Percentiles rank a stretch among this genome's conserved stretches.
Evolutionary conservation across 2,888 invertebrate species (phyloP).

Genomic region (Acanthosepion esculentum): DNA sequence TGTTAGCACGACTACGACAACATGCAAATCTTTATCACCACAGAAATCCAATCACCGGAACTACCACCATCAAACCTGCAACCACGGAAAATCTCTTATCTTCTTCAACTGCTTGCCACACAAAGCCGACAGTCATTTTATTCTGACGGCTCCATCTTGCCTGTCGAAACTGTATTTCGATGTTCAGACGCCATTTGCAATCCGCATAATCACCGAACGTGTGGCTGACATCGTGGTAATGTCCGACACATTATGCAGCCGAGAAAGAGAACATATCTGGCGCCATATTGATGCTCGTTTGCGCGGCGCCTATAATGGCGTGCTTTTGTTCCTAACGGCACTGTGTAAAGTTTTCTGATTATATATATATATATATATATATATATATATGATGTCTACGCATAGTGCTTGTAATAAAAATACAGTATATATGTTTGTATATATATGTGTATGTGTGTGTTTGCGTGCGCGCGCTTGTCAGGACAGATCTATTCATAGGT

Average conservation of each 20-base stretch:
- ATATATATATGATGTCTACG: background rate
- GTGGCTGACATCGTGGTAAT: background rate
- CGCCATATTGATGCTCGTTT: background rate
- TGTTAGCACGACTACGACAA: background rate
- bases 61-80: background rate
- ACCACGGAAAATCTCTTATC: background rate
- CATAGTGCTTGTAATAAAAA: no score
- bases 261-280: slow-evolving; percentile 14
- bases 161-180: background rate
- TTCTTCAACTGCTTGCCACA: no score
- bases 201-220: background rate
- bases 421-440: background rate
- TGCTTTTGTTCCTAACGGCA: background rate
- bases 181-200: slow-evolving; percentile 16
- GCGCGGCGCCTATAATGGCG: background rate
- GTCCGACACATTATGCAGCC: background rate
- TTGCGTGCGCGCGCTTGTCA: no score
- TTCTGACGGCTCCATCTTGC: slow-evolving; percentile 16
- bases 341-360: background rate
- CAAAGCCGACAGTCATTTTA: slow-evolving; percentile 1
- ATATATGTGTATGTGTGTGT: background rate
- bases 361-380: background rate
- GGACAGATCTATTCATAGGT: no score
- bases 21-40: background rate
- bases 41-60: background rate